Base-by-base conservation (phyloP, 2,888 invertebrate species). In the Drosophila pegasa region DNA sequence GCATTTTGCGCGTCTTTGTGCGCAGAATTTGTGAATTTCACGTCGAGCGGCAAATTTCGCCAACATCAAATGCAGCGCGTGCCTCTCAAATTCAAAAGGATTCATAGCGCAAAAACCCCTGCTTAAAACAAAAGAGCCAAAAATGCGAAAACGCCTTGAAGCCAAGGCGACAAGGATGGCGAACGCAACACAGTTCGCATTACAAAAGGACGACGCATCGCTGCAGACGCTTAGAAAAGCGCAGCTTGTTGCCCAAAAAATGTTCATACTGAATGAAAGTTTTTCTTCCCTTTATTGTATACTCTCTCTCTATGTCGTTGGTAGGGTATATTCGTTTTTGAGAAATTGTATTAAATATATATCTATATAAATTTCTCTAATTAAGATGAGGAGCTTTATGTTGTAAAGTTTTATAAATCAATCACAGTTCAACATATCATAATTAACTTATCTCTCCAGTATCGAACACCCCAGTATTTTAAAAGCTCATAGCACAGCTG, bases 51-150 rank as follows among this genome's bases (percentile, higher is more conserved):
- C 79, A 79, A 76, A 77, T 80, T 84, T 84, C 52, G 65, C 66
- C 68, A 80, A 82, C 83, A 83, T 82, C 73, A 85, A 85, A 85
- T 85, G 85, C 87, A 87, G 71, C 69, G 73, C 75, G 68, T 76
- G 85, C 63, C 70, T 62, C 62, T 60, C 60, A 70, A 67, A 73
- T 77, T 75, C 79, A 73, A 78, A 78, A 71, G 82, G 78, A 85
- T 85, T 85, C 80, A 81, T 77, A 71, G 78, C 78, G 33, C 48
- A 14, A 69, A 72, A 70, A 64, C 65, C 66, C 70, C 77, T 63
- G 64, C 70, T 82, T 72, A 81, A 83, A 71, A 77, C 78, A 87
- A 84, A 72, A 66, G 70, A 64, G 59, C 56, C 50, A 65, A 68
- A 80, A 86, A 80, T 65, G 63, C 52, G 18, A 38, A 59, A 71